Conservation (phyloP, 1,140 invertebrate species). For the Drosophila miranda region DNA sequence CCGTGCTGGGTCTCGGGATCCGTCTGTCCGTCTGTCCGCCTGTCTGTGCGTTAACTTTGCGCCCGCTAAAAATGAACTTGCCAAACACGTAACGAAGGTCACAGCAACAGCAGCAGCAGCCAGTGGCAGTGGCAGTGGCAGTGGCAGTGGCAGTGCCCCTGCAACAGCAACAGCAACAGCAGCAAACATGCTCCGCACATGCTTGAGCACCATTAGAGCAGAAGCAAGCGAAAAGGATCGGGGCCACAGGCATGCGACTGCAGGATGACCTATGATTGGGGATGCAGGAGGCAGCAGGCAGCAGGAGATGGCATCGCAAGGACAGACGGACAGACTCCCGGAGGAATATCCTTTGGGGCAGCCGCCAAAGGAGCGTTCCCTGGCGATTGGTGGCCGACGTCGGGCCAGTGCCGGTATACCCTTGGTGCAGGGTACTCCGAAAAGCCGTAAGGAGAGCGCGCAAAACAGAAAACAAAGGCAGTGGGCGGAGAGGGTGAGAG, state of each 20-base stretch:
- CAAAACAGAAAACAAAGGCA: not conserved
- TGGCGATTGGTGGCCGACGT: too few species aligned
- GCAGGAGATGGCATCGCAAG: too few species aligned
- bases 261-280: too few species aligned
- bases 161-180: not conserved
- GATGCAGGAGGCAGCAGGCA: too few species aligned
- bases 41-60: constrained; percentile 60
- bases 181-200: constrained; percentile 26
- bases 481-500: too few species aligned
- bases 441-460: too few species aligned
- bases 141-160: not conserved
- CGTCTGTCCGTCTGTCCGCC: not conserved
- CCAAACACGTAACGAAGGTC: constrained; percentile 79
- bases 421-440: too few species aligned
- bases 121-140: not conserved
- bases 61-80: constrained; percentile 75
- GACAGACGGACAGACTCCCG: too few species aligned
- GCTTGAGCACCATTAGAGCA: constrained; percentile 56
- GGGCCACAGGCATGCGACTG: not conserved
- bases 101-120: constrained; percentile 39
- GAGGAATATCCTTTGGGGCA: too few species aligned
- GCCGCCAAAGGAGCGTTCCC: too few species aligned
- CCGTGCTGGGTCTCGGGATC: too few species aligned
- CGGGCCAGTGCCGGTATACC: too few species aligned
- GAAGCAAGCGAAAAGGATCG: constrained; percentile 20